A percentile compares a stretch with the other conserved stretches of the same genome.
Evolutionary conservation across 2,797 vertebrate genomes (phyloP).

Genomic region (Onychomys leucogaster): DNA sequence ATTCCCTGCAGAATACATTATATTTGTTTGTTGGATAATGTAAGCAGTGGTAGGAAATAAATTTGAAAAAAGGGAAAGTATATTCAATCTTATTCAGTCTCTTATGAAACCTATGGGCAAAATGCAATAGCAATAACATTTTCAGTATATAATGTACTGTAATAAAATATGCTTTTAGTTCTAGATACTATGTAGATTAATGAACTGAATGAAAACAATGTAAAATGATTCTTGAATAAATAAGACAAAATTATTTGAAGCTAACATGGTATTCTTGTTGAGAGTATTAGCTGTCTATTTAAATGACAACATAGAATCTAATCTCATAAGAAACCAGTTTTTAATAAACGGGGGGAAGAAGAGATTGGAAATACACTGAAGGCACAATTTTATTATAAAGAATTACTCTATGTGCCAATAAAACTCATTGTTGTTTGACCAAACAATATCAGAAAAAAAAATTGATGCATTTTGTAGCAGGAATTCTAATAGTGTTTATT

Average conservation of each 20-base stretch:
- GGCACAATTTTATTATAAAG: not conserved
- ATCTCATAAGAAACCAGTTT: not conserved
- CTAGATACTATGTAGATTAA: not conserved
- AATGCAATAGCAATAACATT: not conserved
- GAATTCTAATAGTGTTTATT: not conserved
- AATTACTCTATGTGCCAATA: not conserved
- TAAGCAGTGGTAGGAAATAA: not conserved
- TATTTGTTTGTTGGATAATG: not conserved
- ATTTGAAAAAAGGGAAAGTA: not conserved
- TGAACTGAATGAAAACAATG: not conserved
- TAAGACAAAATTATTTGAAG: not conserved
- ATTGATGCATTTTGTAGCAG: not conserved
- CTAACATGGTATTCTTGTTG: not conserved
- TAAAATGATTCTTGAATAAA: not conserved
- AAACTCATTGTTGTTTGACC: conserved; percentile 22
- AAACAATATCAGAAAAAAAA: not conserved
- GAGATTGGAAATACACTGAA: not conserved
- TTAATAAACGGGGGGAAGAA: not conserved
- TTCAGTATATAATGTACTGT: not conserved
- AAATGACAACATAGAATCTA: not conserved
- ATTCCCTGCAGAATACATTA: not conserved
- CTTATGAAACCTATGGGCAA: not conserved
- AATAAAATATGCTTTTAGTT: not conserved
- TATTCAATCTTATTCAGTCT: not conserved
- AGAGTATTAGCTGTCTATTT: not conserved